phyloP scores from a whole-genome alignment of 2,113 vertebrate species.

The Erpornis zantholeuca region DNA sequence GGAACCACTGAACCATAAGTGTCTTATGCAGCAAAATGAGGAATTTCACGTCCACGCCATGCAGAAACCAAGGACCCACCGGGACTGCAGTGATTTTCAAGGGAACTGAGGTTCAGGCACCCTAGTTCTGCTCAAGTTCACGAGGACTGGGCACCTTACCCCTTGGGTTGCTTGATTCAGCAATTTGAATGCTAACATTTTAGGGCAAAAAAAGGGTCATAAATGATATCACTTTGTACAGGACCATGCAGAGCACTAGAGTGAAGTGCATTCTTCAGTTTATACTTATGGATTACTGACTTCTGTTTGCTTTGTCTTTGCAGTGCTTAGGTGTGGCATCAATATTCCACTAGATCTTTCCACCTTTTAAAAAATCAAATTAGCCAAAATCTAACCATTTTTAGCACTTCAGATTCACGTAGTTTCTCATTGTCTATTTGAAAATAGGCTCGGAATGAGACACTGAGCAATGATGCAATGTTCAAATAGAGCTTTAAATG shows the following conservation, averaged over 20 bases:
- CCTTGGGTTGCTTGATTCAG: not conserved
- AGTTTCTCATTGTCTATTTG: not conserved
- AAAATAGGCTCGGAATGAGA: slow-evolving; percentile 9
- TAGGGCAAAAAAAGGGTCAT: not conserved
- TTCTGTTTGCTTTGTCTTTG: not conserved
- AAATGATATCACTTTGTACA: not conserved
- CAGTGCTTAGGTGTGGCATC: not conserved
- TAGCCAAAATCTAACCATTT: not conserved
- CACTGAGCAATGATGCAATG: not conserved
- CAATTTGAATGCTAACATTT: not conserved
- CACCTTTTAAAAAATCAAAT: not conserved
- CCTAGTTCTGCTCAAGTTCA: not conserved
- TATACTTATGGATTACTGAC: not conserved
- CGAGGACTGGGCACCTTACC: not conserved
- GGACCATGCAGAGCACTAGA: not conserved
- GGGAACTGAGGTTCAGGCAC: not conserved
- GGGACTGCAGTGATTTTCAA: not conserved
- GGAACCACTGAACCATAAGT: rapidly evolving
- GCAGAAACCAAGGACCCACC: rapidly evolving
- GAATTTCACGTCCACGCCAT: rapidly evolving
- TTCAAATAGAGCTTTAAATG: not conserved
- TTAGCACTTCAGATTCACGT: not conserved
- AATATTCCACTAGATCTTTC: not conserved
- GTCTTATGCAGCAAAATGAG: not conserved
- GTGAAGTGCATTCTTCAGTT: not conserved